These are phyloP conservation scores for Seira musarum DNA, from an alignment of 2,888 invertebrate species.

Conservation along the genomic window DNA sequence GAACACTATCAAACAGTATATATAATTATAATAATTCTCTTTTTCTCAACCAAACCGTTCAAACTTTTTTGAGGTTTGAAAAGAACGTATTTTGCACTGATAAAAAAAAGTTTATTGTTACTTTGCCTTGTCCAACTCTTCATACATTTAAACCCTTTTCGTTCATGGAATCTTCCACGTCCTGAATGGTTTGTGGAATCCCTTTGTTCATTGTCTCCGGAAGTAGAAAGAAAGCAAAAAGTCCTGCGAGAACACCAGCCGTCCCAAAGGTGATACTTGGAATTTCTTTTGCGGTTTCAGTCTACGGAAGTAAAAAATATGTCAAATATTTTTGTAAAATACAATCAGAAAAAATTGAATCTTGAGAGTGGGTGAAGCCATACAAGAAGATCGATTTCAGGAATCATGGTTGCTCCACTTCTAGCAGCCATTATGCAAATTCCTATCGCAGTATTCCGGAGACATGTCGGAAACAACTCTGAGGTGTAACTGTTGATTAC, in stretches of 20 bases:
- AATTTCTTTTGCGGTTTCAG: background rate
- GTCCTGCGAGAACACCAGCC: conserved; percentile 1
- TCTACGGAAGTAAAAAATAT: conserved; percentile 7
- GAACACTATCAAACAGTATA: too few species aligned
- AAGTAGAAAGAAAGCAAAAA: conserved; percentile 16
- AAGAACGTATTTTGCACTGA: background rate
- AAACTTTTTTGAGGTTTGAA: too few species aligned
- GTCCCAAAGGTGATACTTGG: conserved; percentile 22
- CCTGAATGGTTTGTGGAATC: conserved; percentile 48
- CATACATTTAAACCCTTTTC: too few species aligned
- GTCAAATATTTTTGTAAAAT: background rate
- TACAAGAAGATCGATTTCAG: conserved; percentile 58
- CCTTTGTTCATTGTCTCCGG: conserved; percentile 39
- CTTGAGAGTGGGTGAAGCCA: conserved; percentile 72
- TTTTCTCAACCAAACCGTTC: too few species aligned
- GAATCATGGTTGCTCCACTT: conserved; percentile 67
- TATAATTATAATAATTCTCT: too few species aligned
- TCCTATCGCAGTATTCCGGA: conserved; percentile 71
- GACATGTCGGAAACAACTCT: conserved; percentile 74
- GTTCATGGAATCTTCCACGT: conserved; percentile 47
- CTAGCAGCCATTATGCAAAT: conserved; percentile 66
- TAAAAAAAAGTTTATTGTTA: background rate
- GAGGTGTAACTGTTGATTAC: conserved; percentile 73
- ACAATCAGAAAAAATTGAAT: background rate
- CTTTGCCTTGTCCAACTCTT: too few species aligned